These are phyloP conservation scores for Acanthurus leucopareius DNA, from an alignment of 2,797 vertebrate species.

Conservation along the genomic window DNA sequence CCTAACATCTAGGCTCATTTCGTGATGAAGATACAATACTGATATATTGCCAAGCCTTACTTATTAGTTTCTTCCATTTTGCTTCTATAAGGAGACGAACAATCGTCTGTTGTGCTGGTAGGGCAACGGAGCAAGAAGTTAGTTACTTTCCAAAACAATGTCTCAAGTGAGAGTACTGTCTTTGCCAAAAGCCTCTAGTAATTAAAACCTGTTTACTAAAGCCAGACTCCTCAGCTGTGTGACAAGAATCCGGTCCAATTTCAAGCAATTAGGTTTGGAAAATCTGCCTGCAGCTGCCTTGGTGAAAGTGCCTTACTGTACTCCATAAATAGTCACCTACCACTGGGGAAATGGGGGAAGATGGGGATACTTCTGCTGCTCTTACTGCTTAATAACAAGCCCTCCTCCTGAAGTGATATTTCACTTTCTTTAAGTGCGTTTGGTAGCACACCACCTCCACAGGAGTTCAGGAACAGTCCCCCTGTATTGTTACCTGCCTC, in stretches of 20 bases:
- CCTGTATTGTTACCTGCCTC: not conserved
- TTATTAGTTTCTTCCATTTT: not conserved
- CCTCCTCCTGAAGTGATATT: conserved; percentile 26
- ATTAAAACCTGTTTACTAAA: conserved; percentile 32
- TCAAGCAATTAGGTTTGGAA: conserved; percentile 49
- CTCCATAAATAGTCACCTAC: conserved; percentile 37
- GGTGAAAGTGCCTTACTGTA: conserved; percentile 22
- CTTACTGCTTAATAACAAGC: conserved; percentile 4
- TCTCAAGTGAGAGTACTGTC: conserved; percentile 3
- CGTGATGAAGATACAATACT: no score
- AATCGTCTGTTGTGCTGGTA: not conserved
- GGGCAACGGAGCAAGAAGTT: conserved; percentile 4
- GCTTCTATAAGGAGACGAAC: conserved; percentile 13
- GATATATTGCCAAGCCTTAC: not conserved
- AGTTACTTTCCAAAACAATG: conserved; percentile 15
- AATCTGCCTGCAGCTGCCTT: conserved; percentile 22
- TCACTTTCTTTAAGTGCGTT: conserved; percentile 24
- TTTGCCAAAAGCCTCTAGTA: conserved; percentile 22
- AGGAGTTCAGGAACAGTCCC: conserved; percentile 27
- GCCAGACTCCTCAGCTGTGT: conserved; percentile 33
- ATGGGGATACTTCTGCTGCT: conserved; percentile 15
- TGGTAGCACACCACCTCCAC: conserved; percentile 14
- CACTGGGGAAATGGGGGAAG: conserved; percentile 7
- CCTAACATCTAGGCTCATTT: no score
- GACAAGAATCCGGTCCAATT: conserved; percentile 43